Evolutionary conservation across 2,888 invertebrate genomes (phyloP).

Genomic region (Amphiduros pacificus): DNA sequence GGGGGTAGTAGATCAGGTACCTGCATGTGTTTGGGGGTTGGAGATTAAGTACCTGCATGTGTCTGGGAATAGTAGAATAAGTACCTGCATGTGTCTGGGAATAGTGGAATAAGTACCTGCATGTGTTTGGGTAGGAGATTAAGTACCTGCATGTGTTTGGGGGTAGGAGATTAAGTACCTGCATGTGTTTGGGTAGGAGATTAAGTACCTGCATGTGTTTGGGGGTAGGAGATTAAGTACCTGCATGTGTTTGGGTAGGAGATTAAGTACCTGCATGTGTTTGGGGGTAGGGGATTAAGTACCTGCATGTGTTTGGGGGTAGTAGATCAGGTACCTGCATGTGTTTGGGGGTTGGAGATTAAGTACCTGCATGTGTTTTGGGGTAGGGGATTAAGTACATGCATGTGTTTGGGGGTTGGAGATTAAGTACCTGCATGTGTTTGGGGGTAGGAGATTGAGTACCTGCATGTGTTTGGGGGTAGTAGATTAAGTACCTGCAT

Average conservation of each 20-base stretch:
- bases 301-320: constrained; percentile 47
- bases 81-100: too few relatives aligned
- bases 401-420: constrained; percentile 43
- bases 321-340: constrained; percentile 55
- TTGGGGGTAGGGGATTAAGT: constrained; percentile 40
- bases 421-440: constrained; percentile 51
- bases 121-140: too few relatives aligned
- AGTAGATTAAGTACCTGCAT: constrained; percentile 55
- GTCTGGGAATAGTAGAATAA: too few relatives aligned
- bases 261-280: constrained; percentile 51
- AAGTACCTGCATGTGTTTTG: constrained; percentile 48
- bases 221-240: constrained; percentile 42
- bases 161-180: too few relatives aligned
- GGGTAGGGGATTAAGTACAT: constrained; percentile 51
- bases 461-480: constrained; percentile 47
- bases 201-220: constrained; percentile 49
- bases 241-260: too few relatives aligned
- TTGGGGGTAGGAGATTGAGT: constrained; percentile 39
- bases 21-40: constrained; percentile 44
- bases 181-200: too few relatives aligned
- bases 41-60: too few relatives aligned
- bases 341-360: constrained; percentile 39
- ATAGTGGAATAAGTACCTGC: too few relatives aligned
- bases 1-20: constrained; percentile 46
- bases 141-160: constrained; percentile 48